Evolutionary conservation across 2,888 invertebrate genomes (phyloP), one percentile per base, ranked within the genome.

Genomic region (Margaritifera margaritifera): DNA sequence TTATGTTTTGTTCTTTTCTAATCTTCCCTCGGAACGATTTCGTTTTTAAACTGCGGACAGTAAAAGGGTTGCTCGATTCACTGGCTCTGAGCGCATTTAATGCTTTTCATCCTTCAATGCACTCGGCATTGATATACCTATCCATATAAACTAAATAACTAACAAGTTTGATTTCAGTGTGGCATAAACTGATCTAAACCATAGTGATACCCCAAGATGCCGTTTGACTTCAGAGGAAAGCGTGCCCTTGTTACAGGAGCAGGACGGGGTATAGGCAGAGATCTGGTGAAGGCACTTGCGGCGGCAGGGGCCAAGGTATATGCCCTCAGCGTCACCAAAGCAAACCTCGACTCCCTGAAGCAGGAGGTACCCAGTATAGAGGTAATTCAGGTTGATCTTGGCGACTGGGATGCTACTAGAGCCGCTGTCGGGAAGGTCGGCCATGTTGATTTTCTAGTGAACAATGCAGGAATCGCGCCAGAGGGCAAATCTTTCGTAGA

Each of bases 191-290:
- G n/a, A n/a, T n/a, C n/a, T n/a, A n/a, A n/a, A n/a, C n/a, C n/a
- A n/a, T n/a, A n/a, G n/a, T n/a, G 62, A 62, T 62, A 6, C 31
- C 20, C 25, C 53, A 71, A 27, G 22, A 75, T 76, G 75, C 53
- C 69, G 22, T 76, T 76, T 61, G 65, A 76, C 22, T 76, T 76
- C 42, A 56, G 52, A 19, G 93, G 93, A 71, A 96, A 95, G 91
- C 92, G 93, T 68, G 94, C 95, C 85, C 91, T 96, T 64, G 95
- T 97, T 3, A 96, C 96, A 69, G 96, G 96, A 69, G 96, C 95
- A 63, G 95, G 95, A 42, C 93, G 93, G 92, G 96, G 96, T 94
- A 92, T 95, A 78, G 95, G 95, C 0, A 91, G 94, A 84, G 94
- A 93, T 19, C 91, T 95, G 62, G 94, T 93, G 4, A 91, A 93